phyloP scores from a whole-genome alignment of 2,797 vertebrate species.

The Geotrypetes seraphini region DNA sequence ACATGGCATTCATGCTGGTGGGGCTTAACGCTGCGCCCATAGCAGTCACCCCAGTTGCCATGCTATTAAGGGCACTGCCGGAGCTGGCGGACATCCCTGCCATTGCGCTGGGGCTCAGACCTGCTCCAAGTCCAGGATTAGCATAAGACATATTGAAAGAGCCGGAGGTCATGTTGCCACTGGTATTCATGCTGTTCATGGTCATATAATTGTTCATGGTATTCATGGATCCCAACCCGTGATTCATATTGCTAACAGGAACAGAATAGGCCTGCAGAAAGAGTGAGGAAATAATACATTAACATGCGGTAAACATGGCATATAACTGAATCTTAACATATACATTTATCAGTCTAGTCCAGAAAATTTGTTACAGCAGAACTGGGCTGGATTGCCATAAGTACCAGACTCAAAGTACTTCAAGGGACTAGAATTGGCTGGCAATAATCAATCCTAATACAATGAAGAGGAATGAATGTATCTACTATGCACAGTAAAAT shows the following conservation, averaged over 20 bases:
- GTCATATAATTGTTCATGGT: constrained; percentile 84
- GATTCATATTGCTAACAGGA: constrained; percentile 78
- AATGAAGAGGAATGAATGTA: too few species aligned
- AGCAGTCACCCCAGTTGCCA: constrained; percentile 63
- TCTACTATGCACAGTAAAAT: too few species aligned
- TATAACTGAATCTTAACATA: too few species aligned
- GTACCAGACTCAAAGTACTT: too few species aligned
- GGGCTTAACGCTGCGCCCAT: constrained; percentile 83
- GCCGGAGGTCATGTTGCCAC: constrained; percentile 71
- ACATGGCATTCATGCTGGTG: constrained; percentile 66
- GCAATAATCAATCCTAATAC: too few species aligned
- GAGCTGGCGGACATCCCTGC: constrained; percentile 67
- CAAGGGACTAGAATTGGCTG: too few species aligned
- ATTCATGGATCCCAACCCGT: constrained; percentile 81
- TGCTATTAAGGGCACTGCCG: constrained; percentile 65
- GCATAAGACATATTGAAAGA: constrained; percentile 84
- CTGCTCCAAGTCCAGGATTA: constrained; percentile 66
- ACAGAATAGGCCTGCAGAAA: constrained; percentile 76
- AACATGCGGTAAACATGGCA: too few species aligned
- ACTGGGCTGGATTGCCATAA: too few species aligned
- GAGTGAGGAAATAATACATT: too few species aligned
- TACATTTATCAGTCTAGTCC: too few species aligned
- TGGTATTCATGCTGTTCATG: constrained; percentile 74
- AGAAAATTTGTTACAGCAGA: too few species aligned
- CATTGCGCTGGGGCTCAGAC: constrained; percentile 67